Evolutionary conservation across 1,140 invertebrate genomes (phyloP), one percentile per base, ranked within the genome.

Genomic region (Campoletis sonorensis): DNA sequence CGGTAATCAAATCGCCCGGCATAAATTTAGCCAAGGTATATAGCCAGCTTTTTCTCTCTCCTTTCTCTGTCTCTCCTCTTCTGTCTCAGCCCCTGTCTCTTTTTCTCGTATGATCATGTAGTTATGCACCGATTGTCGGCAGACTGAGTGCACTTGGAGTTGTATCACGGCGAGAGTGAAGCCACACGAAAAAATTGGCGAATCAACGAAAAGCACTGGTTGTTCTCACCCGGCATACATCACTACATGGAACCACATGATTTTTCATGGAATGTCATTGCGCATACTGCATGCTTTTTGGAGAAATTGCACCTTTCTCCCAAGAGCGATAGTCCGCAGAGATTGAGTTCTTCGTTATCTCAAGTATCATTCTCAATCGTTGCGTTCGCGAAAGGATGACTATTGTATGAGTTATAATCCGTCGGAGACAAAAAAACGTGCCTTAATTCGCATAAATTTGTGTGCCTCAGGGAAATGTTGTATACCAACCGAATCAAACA

Each of bases 1-100:
- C 87, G 88, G 89, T 91, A 92, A 92, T 92, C 91, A 92, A 92
- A 92, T 92, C 89, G 87, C 87, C 85, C 87, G 84, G 86, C 87
- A 91, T 92, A 92, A 91, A 92, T 91, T 92, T 91, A 80, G 85
- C 85, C 58, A 33, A 80, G 58, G 81, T 68, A 81, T 68, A 81
- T 64, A 21, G 26, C 23, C 30, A 58, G 73, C 30, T 45, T 45
- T 45, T 45, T 45, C 40, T 45, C 3, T 54, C 30, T n/a, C 27
- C 58, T 61, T 27, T 10, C 27, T 51, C 27, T 51, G 84, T 88
- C 88, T 13, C 67, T 67, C 21, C 15, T 33, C 21, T 21, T 40
- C 67, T 67, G 21, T 23, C 30, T 40, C 67, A 49, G 21, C 37
- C 30, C 13, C 33, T 77, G 26, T 71, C 67, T 70, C 33, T 70